phyloP scores from a whole-genome alignment of 2,888 invertebrate species.

The Anodontia alba region DNA sequence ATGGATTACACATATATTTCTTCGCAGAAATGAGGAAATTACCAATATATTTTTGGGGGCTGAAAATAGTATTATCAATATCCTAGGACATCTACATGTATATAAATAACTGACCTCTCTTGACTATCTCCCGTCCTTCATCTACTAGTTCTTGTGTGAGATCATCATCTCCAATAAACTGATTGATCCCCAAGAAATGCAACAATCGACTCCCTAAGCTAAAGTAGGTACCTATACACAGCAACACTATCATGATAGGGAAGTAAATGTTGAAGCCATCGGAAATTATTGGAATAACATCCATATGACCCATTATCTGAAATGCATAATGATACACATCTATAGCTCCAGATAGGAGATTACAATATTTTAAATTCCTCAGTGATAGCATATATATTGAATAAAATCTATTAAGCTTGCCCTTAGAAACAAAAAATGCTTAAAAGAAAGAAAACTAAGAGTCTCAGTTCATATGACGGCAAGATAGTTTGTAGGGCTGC shows the following conservation, averaged over 20 bases:
- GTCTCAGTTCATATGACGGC: too few species aligned
- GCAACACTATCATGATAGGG: slow-evolving; percentile 97
- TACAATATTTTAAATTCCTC: too few species aligned
- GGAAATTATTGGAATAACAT: slow-evolving; percentile 97
- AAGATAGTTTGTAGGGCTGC: too few species aligned
- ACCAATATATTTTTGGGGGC: too few species aligned
- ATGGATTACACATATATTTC: too few species aligned
- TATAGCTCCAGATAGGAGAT: too few species aligned
- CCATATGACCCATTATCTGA: slow-evolving; percentile 99
- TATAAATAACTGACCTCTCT: slow-evolving; percentile 91
- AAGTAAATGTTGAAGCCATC: slow-evolving; percentile 99
- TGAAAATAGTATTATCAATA: too few species aligned
- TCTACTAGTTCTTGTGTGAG: slow-evolving; percentile 97
- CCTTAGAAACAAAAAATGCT: neutral
- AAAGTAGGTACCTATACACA: slow-evolving; percentile 97
- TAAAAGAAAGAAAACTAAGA: too few species aligned
- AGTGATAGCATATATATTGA: too few species aligned
- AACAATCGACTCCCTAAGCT: slow-evolving; percentile 95
- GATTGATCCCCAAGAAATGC: slow-evolving; percentile 93
- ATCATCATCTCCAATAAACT: slow-evolving; percentile 97
- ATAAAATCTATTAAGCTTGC: too few species aligned
- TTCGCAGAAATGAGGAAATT: too few species aligned
- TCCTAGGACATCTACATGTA: too few species aligned
- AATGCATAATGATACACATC: slow-evolving; percentile 48
- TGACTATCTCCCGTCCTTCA: slow-evolving; percentile 96